phyloP scores from a whole-genome alignment of 2,888 invertebrate species.

The Podotricha telesiphe region DNA sequence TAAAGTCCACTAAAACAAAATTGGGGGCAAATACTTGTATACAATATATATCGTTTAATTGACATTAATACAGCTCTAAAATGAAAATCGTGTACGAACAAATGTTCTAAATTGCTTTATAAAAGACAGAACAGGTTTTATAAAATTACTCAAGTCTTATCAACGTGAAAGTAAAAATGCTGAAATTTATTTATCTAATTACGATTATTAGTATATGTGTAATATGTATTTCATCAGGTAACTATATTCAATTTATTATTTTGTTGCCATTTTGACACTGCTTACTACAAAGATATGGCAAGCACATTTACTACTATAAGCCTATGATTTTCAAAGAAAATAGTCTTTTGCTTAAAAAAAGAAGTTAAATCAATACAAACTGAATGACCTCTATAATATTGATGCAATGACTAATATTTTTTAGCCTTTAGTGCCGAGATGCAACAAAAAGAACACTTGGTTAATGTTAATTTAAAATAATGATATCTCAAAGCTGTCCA shows the following conservation, averaged over 20 bases:
- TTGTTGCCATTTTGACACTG: neutral
- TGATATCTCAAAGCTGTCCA: no score
- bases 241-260: neutral
- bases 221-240: constrained; percentile 15
- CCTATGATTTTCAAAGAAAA: no score
- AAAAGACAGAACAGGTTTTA: neutral
- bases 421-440: no score
- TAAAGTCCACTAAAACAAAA: no score
- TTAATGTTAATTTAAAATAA: no score
- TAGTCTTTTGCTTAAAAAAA: no score
- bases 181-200: constrained; percentile 2
- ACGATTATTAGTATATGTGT: constrained; percentile 7
- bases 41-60: neutral
- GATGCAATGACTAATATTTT: no score
- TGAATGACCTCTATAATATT: no score
- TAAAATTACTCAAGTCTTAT: neutral
- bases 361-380: no score
- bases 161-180: constrained; percentile 8
- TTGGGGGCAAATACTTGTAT: neutral
- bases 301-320: no score
- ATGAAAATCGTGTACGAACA: constrained; percentile 13
- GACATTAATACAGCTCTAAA: constrained; percentile 3
- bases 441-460: no score
- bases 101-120: neutral
- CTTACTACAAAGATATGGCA: no score